Conservation (phyloP, 2,888 invertebrate genomes). For the Frankliniella fusca region DNA sequence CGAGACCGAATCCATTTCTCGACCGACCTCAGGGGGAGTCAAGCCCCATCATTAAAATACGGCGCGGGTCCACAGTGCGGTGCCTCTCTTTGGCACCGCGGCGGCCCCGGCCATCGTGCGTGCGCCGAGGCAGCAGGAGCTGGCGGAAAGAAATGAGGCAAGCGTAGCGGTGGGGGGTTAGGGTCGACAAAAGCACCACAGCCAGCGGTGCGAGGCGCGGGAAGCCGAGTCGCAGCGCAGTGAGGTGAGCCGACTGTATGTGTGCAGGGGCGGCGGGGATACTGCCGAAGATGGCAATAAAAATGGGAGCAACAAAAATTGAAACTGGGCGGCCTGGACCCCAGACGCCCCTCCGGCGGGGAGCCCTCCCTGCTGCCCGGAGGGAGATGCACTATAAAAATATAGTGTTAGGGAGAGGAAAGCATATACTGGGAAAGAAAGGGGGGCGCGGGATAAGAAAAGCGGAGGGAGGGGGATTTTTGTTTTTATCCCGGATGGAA, state of each 20-base stretch:
- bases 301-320: conserved; percentile 18
- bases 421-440: too few species aligned
- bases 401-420: background rate
- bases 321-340: background rate
- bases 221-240: too few species aligned
- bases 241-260: too few species aligned
- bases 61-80: too few species aligned
- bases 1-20: too few species aligned
- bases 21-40: too few species aligned
- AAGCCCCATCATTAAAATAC: too few species aligned
- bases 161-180: too few species aligned
- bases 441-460: background rate
- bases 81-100: background rate
- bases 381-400: conserved; percentile 8
- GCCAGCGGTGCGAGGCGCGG: too few species aligned
- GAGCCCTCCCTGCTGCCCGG: background rate
- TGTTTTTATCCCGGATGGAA: conserved; percentile 3
- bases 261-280: too few species aligned
- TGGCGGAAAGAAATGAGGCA: too few species aligned
- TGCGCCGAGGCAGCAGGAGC: background rate
- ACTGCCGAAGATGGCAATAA: conserved; percentile 5
- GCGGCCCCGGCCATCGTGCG: background rate
- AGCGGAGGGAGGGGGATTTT: background rate
- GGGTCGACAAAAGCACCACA: too few species aligned
- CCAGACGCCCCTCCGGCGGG: background rate